Evolutionary conservation across 2,113 vertebrate species (phyloP).

Genomic region (Orthonyx spaldingii): DNA sequence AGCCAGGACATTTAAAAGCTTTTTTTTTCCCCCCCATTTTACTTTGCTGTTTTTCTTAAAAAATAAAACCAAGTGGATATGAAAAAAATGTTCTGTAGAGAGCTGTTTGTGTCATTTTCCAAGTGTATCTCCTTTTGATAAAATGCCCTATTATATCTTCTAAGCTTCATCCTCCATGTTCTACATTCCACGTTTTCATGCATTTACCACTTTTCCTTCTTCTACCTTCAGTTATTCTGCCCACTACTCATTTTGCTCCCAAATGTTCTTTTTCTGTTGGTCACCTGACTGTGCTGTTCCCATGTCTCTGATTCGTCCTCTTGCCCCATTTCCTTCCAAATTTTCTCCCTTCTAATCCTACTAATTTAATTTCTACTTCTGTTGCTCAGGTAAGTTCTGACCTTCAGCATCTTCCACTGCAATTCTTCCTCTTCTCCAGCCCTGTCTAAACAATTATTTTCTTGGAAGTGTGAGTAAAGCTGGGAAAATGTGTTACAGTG

Average conservation of each 20-base stretch:
- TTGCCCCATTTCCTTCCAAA: not conserved
- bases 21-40: not conserved
- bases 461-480: not conserved
- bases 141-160: not conserved
- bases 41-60: not conserved
- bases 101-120: not conserved
- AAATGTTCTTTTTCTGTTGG: not conserved
- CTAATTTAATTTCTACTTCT: not conserved
- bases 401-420: not conserved
- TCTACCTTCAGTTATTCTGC: not conserved
- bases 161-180: not conserved
- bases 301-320: not conserved
- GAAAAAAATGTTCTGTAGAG: not conserved
- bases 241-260: not conserved
- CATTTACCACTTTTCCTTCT: not conserved
- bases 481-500: not conserved
- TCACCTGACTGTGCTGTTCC: not conserved
- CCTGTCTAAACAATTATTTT: not conserved
- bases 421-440: not conserved
- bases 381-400: not conserved
- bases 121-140: not conserved
- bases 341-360: not conserved
- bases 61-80: not conserved
- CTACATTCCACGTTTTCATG: not conserved
- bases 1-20: not conserved